phyloP scores from a whole-genome alignment of 1,140 invertebrate species.

The Pachyrhynchus sulphureomaculatus region DNA sequence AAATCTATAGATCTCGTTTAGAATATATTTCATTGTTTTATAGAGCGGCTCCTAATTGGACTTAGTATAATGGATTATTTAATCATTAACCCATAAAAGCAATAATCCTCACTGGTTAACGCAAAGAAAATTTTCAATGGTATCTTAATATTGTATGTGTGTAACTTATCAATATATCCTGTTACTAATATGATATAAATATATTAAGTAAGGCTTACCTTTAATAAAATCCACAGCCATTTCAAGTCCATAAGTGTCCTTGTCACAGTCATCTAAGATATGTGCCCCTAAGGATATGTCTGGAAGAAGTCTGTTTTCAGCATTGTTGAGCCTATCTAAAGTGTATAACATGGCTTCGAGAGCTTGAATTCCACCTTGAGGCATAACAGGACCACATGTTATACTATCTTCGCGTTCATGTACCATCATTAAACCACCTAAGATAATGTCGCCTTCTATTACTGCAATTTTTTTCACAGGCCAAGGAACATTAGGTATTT shows the following conservation, averaged over 20 bases:
- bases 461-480: slow-evolving; percentile 83
- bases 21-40: no score
- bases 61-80: no score
- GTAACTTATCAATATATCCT: no score
- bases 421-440: slow-evolving; percentile 94
- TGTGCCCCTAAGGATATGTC: slow-evolving; percentile 77
- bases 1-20: no score
- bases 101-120: no score
- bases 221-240: slow-evolving; percentile 93
- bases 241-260: slow-evolving; percentile 88
- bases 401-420: slow-evolving; percentile 80
- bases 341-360: slow-evolving; percentile 87
- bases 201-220: slow-evolving; percentile 63
- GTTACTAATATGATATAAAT: background rate
- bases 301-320: slow-evolving; percentile 58
- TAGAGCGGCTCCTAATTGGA: no score
- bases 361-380: slow-evolving; percentile 83
- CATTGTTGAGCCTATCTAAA: slow-evolving; percentile 72
- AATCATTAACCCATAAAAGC: no score
- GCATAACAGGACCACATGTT: slow-evolving; percentile 84
- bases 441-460: slow-evolving; percentile 78
- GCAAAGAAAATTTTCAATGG: no score
- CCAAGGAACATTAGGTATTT: no score
- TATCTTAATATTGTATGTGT: no score
- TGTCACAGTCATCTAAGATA: slow-evolving; percentile 88